Conservation (phyloP, 2,888 invertebrate species). For the Anticlea derivata region DNA sequence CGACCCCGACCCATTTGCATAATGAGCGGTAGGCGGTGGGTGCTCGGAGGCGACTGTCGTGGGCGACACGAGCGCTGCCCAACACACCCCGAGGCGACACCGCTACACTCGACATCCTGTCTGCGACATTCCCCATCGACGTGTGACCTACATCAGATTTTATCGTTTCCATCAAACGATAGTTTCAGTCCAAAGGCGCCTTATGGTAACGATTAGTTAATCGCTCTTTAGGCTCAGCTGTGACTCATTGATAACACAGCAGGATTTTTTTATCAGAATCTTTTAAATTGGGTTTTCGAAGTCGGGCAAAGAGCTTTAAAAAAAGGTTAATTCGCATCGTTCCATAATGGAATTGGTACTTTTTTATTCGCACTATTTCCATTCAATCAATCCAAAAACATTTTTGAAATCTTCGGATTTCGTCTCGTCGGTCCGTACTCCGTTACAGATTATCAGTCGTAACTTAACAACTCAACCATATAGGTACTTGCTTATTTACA, state of each 20-base stretch:
- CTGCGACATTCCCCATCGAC: conserved; percentile 40
- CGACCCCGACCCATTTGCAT: conserved; percentile 66
- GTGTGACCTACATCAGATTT: conserved; percentile 60
- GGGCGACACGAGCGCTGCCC: conserved; percentile 2
- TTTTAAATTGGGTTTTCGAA: too few species aligned
- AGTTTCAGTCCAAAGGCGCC: too few species aligned
- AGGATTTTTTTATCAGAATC: neutral
- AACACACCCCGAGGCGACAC: neutral
- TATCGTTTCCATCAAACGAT: conserved; percentile 44
- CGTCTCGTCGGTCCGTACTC: too few species aligned
- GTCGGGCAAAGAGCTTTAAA: too few species aligned
- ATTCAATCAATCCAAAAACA: too few species aligned
- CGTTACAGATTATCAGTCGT: too few species aligned
- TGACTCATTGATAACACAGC: conserved; percentile 12
- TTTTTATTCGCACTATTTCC: too few species aligned
- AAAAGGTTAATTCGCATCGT: too few species aligned
- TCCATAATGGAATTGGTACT: too few species aligned
- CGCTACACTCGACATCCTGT: conserved; percentile 22
- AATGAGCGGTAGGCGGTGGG: conserved; percentile 49
- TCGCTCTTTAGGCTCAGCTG: conserved; percentile 6
- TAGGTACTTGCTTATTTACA: neutral
- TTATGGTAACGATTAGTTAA: too few species aligned
- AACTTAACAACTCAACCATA: neutral
- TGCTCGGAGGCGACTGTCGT: conserved; percentile 7
- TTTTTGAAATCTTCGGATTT: too few species aligned